A percentile compares a stretch with the other conserved stretches of the same genome.
Evolutionary conservation across 2,113 vertebrate genomes (phyloP).

Genomic region (Gobio gobio): DNA sequence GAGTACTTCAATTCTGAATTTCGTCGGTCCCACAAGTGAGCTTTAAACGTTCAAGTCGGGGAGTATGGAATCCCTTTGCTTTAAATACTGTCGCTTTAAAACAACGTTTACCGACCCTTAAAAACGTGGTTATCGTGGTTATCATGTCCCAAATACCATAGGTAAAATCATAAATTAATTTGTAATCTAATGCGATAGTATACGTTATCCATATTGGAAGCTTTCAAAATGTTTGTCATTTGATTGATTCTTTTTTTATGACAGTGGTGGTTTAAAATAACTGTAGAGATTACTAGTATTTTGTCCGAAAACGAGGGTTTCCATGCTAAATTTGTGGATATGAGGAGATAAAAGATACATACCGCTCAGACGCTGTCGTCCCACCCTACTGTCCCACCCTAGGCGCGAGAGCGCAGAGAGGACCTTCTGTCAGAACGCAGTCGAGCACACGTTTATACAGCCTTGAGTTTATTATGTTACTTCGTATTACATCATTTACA

Average conservation of each 20-base stretch:
- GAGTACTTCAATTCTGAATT: neutral
- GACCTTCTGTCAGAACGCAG: neutral
- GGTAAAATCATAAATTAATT: neutral
- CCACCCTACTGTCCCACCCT: neutral
- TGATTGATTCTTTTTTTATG: neutral
- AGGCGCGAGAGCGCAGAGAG: neutral
- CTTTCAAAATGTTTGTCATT: neutral
- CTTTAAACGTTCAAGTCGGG: neutral
- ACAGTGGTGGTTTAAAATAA: neutral
- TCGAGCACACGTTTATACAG: neutral
- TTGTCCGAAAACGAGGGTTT: neutral
- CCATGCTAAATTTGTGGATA: neutral
- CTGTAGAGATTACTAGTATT: neutral
- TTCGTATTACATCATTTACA: slow-evolving; percentile 32
- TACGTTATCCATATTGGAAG: neutral
- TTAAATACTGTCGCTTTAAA: neutral
- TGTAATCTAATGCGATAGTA: neutral
- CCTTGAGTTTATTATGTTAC: neutral
- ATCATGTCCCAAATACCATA: neutral
- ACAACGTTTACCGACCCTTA: neutral
- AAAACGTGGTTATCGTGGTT: neutral
- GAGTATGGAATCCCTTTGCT: neutral
- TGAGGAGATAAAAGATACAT: neutral
- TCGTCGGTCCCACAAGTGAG: neutral
- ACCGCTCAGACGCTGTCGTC: neutral